A percentile compares a stretch with the other conserved stretches of the same genome.
phyloP scores from a whole-genome alignment of 2,888 invertebrate genomes.

The Eucriotettix oculatus region DNA sequence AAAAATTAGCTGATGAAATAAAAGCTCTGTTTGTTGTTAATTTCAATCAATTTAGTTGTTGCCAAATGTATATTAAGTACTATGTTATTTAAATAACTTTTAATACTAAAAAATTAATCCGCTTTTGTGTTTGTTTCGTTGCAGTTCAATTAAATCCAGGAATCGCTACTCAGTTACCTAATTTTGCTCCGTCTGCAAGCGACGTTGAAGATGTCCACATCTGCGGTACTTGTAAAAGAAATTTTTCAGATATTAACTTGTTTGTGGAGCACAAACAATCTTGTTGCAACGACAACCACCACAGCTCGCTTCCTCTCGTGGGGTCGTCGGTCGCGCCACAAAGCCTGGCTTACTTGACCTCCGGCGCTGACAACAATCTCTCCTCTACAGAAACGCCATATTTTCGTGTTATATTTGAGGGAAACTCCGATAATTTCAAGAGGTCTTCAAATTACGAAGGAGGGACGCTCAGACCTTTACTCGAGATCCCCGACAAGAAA shows the following conservation, averaged over 20 bases:
- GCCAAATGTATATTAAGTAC: too few relatives aligned
- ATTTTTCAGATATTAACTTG: conserved; percentile 14
- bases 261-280: conserved; percentile 16
- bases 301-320: neutral
- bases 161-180: neutral
- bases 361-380: neutral
- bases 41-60: too few relatives aligned
- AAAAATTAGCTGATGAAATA: too few relatives aligned
- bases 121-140: neutral
- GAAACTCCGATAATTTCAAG: neutral
- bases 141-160: conserved; percentile 1
- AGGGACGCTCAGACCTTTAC: neutral
- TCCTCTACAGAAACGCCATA: conserved; percentile 1
- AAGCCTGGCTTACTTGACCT: conserved; percentile 1
- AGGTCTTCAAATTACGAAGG: too few relatives aligned
- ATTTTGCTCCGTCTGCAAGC: neutral
- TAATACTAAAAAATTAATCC: too few relatives aligned
- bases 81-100: too few relatives aligned
- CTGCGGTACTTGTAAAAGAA: conserved; percentile 16
- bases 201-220: conserved; percentile 16
- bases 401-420: conserved; percentile 6
- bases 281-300: neutral
- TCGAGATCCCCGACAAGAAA: neutral
- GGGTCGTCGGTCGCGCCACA: neutral
- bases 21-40: too few relatives aligned